These are phyloP conservation scores for Microctonus aethiopoides DNA, from an alignment of 2,888 invertebrate genomes.

Conservation along the genomic window DNA sequence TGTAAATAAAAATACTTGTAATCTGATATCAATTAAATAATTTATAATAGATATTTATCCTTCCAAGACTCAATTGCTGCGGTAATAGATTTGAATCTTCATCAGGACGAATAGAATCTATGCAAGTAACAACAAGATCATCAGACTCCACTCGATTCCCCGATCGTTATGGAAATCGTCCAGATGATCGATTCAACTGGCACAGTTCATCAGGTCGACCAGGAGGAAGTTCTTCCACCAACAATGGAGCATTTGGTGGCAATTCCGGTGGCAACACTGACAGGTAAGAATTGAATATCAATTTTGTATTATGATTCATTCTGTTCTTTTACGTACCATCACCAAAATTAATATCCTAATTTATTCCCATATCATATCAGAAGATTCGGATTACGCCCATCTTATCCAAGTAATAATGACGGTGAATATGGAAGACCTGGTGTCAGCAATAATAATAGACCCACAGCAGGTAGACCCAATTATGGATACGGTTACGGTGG, in stretches of 20 bases:
- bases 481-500: conserved; percentile 44
- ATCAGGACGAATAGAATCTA: conserved; percentile 41
- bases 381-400: conserved; percentile 49
- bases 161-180: conserved; percentile 48
- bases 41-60: background rate
- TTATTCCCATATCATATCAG: background rate
- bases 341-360: background rate
- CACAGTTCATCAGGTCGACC: conserved; percentile 24
- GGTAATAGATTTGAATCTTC: conserved; percentile 45
- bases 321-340: background rate
- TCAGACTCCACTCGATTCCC: conserved; percentile 44
- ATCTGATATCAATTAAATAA: conserved; percentile 3
- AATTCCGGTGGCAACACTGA: background rate
- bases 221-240: conserved; percentile 10
- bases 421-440: conserved; percentile 40
- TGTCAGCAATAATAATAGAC: conserved; percentile 33
- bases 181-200: conserved; percentile 35
- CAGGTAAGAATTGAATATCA: conserved; percentile 7
- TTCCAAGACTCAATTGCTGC: conserved; percentile 53
- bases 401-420: conserved; percentile 34
- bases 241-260: background rate
- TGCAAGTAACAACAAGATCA: conserved; percentile 29
- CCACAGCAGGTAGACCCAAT: conserved; percentile 33
- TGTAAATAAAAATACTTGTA: conserved; percentile 19
- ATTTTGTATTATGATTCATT: background rate